A percentile compares a stretch with the other conserved stretches of the same genome.
These are phyloP conservation scores for Microctenopoma lineatum DNA, from an alignment of 2,797 vertebrate genomes.

Conservation along the genomic window DNA sequence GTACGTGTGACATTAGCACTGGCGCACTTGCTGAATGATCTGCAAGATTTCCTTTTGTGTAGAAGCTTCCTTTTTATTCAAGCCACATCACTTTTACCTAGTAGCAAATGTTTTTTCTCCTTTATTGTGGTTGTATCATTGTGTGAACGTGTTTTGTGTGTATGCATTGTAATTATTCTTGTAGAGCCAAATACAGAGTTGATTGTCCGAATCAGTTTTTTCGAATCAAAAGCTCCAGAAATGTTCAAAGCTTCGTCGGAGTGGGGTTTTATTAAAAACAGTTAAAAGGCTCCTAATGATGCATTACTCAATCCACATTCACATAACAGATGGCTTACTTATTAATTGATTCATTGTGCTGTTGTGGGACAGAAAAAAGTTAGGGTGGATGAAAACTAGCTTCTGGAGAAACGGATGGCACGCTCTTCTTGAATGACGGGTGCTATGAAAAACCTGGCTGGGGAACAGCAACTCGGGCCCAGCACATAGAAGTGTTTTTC, in stretches of 20 bases:
- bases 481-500: constrained; percentile 46
- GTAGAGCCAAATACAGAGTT: constrained; percentile 47
- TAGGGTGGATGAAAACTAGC: constrained; percentile 27
- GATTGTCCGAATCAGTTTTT: neutral
- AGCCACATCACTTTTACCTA: constrained; percentile 41
- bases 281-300: constrained; percentile 62
- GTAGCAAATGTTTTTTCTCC: constrained; percentile 23
- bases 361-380: constrained; percentile 34
- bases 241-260: constrained; percentile 65
- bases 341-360: constrained; percentile 70
- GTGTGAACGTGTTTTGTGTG: constrained; percentile 18
- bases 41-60: constrained; percentile 27
- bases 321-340: constrained; percentile 62
- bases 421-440: constrained; percentile 53
- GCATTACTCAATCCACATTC: constrained; percentile 54
- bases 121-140: constrained; percentile 17
- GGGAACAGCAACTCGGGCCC: constrained; percentile 40
- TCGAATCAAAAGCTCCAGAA: constrained; percentile 63
- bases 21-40: neutral
- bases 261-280: constrained; percentile 68
- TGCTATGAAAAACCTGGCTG: constrained; percentile 61
- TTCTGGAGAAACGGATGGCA: constrained; percentile 60
- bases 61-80: constrained; percentile 15
- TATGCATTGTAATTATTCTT: constrained; percentile 35
- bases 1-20: neutral